A percentile compares a stretch with the other conserved stretches of the same genome.
Evolutionary conservation across 1,140 invertebrate species (phyloP).

Genomic region (Bombus pyrosoma): DNA sequence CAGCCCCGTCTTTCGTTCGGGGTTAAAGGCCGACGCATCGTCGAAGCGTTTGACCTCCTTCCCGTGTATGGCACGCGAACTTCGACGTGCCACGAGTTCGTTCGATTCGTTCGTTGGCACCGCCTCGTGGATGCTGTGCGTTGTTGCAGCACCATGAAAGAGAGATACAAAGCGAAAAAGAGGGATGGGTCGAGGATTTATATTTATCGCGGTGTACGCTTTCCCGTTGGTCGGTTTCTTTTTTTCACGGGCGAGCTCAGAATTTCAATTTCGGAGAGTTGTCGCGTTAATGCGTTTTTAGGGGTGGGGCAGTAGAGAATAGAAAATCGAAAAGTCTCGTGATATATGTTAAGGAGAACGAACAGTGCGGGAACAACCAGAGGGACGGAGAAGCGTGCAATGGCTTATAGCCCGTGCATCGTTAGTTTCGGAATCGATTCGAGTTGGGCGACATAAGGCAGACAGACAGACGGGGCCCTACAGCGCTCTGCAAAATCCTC

Average conservation of each 20-base stretch:
- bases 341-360: constrained; percentile 29
- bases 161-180: too few relatives aligned
- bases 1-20: constrained; percentile 37
- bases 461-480: constrained; percentile 27
- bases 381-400: not conserved
- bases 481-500: not conserved
- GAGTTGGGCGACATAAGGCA: constrained; percentile 58
- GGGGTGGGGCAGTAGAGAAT: not conserved
- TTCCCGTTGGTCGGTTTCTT: not conserved
- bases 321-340: not conserved
- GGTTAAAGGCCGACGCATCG: constrained; percentile 32
- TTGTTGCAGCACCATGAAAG: not conserved
- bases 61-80: constrained; percentile 47
- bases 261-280: not conserved
- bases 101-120: constrained; percentile 44
- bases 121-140: not conserved
- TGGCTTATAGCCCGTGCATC: constrained; percentile 38
- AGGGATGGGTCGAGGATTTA: constrained; percentile 15
- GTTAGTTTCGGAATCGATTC: constrained; percentile 65
- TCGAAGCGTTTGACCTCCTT: constrained; percentile 45
- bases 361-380: not conserved
- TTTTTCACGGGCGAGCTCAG: not conserved
- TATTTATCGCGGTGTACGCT: constrained; percentile 39
- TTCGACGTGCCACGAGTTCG: constrained; percentile 43
- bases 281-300: constrained; percentile 6